These are phyloP conservation scores for Hemibagrus guttatus DNA, from an alignment of 2,797 vertebrate genomes.

Conservation along the genomic window DNA sequence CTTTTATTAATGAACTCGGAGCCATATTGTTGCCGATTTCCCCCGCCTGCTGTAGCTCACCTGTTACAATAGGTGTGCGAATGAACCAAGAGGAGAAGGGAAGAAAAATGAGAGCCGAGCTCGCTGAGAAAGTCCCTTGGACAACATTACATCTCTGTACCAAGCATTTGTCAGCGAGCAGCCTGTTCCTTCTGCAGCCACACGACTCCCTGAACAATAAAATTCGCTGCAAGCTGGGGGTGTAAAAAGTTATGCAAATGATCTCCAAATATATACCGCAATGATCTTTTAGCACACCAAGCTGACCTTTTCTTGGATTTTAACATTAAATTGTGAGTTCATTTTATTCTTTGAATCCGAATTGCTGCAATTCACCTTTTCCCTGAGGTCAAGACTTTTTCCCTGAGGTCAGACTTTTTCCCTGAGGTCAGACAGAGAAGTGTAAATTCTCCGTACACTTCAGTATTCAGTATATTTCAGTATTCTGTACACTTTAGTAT, in stretches of 20 bases:
- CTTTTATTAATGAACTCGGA: conserved; percentile 53
- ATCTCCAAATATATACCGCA: conserved; percentile 15
- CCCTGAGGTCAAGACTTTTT: not conserved
- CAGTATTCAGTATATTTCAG: not conserved
- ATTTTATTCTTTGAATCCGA: not conserved
- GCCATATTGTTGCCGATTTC: conserved; percentile 47
- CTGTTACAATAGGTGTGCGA: conserved; percentile 41
- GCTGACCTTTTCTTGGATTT: not conserved
- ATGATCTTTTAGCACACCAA: not conserved
- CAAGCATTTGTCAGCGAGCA: conserved; percentile 49
- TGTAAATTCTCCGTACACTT: not conserved
- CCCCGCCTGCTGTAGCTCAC: conserved; percentile 54
- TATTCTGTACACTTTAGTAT: not conserved
- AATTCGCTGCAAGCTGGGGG: conserved; percentile 33
- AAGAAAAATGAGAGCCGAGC: conserved; percentile 49
- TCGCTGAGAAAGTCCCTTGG: conserved; percentile 53
- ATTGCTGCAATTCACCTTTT: not conserved
- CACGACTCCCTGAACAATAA: conserved; percentile 11
- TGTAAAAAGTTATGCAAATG: conserved; percentile 30
- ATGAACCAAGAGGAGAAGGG: conserved; percentile 34
- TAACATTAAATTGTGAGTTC: not conserved
- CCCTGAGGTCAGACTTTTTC: not conserved
- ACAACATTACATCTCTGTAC: conserved; percentile 54
- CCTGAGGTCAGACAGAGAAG: not conserved
- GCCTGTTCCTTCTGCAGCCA: conserved; percentile 43